Percentiles rank a stretch among this genome's conserved stretches.
phyloP scores from a whole-genome alignment of 2,113 vertebrate species.

The Dipodomys spectabilis region DNA sequence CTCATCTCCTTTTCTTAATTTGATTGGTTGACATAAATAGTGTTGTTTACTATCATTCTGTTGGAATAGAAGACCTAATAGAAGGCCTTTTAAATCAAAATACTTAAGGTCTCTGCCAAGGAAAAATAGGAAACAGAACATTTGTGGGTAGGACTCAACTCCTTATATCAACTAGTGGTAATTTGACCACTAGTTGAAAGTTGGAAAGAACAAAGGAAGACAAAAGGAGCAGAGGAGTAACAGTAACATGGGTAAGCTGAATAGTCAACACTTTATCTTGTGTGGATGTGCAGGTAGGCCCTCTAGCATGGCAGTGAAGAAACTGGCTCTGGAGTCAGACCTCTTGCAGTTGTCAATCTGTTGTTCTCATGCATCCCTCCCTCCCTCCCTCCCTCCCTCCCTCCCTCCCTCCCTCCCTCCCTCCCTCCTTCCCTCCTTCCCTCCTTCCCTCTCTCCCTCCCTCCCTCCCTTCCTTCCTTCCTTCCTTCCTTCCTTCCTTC shows the following conservation, averaged over 20 bases:
- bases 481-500: no score
- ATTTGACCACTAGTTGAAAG: neutral
- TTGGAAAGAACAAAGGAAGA: neutral
- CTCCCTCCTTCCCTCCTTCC: no score
- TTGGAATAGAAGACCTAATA: slow-evolving; percentile 48
- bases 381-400: no score
- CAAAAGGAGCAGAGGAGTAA: neutral
- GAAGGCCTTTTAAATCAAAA: slow-evolving; percentile 65
- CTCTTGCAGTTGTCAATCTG: neutral
- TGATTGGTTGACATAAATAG: slow-evolving; percentile 64
- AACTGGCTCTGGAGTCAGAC: neutral
- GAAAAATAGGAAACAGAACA: slow-evolving; percentile 35
- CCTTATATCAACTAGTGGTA: neutral
- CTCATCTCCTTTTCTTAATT: slow-evolving; percentile 58
- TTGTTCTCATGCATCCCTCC: neutral
- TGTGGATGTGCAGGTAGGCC: neutral
- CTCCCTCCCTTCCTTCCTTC: no score
- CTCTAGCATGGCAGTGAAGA: fast-evolving
- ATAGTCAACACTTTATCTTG: no score
- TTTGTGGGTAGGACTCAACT: slow-evolving; percentile 45
- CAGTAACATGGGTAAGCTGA: neutral
- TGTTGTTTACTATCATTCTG: slow-evolving; percentile 50
- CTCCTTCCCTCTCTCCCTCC: no score
- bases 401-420: no score
- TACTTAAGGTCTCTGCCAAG: slow-evolving; percentile 46